These are phyloP conservation scores for Callospermophilus lateralis DNA, from an alignment of 2,113 vertebrate species.

Conservation along the genomic window DNA sequence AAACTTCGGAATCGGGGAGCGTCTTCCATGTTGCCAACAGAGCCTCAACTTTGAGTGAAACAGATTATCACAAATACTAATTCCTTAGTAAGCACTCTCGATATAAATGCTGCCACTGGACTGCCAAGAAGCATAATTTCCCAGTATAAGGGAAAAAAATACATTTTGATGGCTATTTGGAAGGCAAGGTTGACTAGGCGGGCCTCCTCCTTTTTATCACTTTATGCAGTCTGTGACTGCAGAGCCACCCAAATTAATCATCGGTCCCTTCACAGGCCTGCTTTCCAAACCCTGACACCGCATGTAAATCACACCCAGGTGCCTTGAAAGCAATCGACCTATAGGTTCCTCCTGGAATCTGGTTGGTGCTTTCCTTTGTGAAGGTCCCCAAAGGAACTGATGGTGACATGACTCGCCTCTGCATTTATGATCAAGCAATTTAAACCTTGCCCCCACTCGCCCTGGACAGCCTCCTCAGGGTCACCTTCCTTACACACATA, in stretches of 20 bases:
- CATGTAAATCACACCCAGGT: background rate
- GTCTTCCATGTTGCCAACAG: background rate
- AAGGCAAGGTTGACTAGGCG: conserved; percentile 12
- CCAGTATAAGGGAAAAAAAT: background rate
- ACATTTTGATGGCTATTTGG: background rate
- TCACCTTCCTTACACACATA: background rate
- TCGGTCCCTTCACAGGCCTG: background rate
- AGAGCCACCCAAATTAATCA: conserved; percentile 21
- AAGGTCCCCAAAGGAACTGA: background rate
- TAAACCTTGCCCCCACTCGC: conserved; percentile 4
- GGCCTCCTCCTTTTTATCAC: background rate
- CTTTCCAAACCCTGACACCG: background rate
- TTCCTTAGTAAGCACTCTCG: background rate
- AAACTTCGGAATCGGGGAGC: conserved; percentile 45
- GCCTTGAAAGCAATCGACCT: background rate
- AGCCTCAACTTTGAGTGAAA: conserved; percentile 1
- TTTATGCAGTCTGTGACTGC: background rate
- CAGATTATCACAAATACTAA: background rate
- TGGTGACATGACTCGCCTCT: background rate
- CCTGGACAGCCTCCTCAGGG: background rate
- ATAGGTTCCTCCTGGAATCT: background rate
- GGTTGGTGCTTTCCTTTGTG: background rate
- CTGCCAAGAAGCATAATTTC: background rate
- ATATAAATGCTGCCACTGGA: background rate
- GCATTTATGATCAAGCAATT: background rate